phyloP scores from a whole-genome alignment of 2,113 vertebrate genomes.

The Macroglossus sobrinus region DNA sequence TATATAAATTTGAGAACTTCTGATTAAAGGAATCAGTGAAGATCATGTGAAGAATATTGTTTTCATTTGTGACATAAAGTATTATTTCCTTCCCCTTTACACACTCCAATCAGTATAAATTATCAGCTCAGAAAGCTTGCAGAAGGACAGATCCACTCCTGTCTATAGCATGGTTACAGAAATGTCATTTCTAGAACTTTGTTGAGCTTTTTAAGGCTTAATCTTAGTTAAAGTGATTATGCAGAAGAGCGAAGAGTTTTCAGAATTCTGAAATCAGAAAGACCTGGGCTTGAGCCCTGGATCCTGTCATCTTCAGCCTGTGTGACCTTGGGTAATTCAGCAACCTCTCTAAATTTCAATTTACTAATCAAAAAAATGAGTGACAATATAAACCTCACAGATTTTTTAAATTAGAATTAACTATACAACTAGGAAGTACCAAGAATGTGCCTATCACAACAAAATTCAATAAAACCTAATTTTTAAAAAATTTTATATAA shows the following conservation, averaged over 20 bases:
- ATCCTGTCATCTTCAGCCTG: background rate
- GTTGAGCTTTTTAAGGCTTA: background rate
- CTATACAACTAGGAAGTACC: background rate
- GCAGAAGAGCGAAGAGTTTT: background rate
- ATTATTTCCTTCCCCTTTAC: background rate
- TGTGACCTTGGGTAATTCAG: background rate
- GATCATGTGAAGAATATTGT: background rate
- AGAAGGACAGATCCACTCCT: background rate
- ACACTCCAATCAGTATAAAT: background rate
- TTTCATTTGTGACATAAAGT: background rate
- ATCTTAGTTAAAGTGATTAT: background rate
- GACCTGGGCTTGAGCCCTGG: background rate
- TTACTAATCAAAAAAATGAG: background rate
- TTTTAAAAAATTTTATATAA: background rate
- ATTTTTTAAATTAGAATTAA: background rate
- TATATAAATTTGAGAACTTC: background rate
- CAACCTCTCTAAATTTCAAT: background rate
- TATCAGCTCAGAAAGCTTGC: background rate
- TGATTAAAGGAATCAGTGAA: background rate
- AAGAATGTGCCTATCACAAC: background rate
- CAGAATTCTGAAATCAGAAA: background rate
- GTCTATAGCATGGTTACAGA: background rate
- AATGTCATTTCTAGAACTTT: background rate
- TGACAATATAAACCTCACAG: background rate
- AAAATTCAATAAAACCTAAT: background rate